Evolutionary conservation across 2,797 vertebrate species (phyloP), one percentile per base, ranked within the genome.

Genomic region (Dallia pectoralis): DNA sequence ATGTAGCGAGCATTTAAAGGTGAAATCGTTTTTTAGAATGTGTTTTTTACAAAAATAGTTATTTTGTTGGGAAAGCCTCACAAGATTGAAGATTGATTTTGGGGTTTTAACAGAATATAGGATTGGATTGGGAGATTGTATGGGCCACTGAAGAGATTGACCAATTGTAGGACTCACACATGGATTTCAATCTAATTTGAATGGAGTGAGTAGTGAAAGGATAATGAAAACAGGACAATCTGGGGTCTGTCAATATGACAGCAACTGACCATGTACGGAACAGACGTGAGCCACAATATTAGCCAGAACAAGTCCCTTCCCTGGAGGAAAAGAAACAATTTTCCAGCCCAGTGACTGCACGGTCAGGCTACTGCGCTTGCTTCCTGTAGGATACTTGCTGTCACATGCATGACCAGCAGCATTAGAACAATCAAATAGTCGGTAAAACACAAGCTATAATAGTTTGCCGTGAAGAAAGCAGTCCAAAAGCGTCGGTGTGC

Each of bases 271-370:
- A 56, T 63, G 69, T 6, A 56, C 1, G 44, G 18, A 82, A 68
- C 77, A 72, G 71, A 79, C 77, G 77, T 49, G 49, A 71, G 47
- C 71, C 74, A 76, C 51, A 33, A 62, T 32, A 74, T 76, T 69
- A 49, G 77, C 14, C 70, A 40, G 25, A 74, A 69, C n/a, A 19
- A 77, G 61, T 78, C 22, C 70, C 53, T 82, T 63, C 64, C 77
- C 75, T 40, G 73, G 32, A 79, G 76, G 69, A 75, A 40, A 74
- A 75, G 81, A 77, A 86, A 82, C 77, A 71, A 88, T 84, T 79
- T 80, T 80, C 69, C 71, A 80, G 72, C 29, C 68, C 30, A 79
- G 68, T 76, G 79, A 74, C n/a, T 25, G 53, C 11, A 44, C 25
- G 11, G 53, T 22, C 53, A 59, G 53, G 25, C n/a, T 56, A 56